A percentile compares a stretch with the other conserved stretches of the same genome.
These are phyloP conservation scores for Drosophila melanosoma DNA, from an alignment of 2,888 invertebrate species.

Conservation along the genomic window DNA sequence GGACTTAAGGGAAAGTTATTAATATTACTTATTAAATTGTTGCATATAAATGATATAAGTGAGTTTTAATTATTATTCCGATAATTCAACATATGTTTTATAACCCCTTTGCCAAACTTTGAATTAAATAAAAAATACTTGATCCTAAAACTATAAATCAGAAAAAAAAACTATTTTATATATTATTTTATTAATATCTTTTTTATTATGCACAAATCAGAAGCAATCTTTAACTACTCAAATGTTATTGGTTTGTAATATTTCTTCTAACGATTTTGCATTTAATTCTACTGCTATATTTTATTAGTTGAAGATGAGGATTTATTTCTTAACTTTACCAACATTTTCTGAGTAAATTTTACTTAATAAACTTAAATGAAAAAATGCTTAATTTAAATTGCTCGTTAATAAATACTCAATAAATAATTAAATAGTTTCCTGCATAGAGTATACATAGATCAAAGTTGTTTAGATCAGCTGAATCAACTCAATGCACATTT, in stretches of 20 bases:
- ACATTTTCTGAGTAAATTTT: not conserved
- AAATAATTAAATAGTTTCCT: not conserved
- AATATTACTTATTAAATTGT: not conserved
- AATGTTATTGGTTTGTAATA: not conserved
- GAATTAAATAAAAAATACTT: not conserved
- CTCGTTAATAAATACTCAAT: not conserved
- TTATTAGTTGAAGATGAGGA: not conserved
- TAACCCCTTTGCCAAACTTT: not conserved
- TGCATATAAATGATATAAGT: not conserved
- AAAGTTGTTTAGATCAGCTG: not conserved
- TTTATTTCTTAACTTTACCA: not conserved
- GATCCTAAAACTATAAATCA: not conserved
- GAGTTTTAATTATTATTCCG: not conserved
- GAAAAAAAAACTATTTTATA: not conserved
- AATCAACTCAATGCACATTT: slow-evolving; percentile 4
- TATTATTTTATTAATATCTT: not conserved
- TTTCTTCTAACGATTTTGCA: no score
- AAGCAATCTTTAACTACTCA: not conserved
- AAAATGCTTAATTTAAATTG: not conserved
- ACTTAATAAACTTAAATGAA: no score
- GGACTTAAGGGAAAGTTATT: not conserved
- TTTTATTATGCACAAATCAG: not conserved
- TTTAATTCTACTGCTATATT: not conserved
- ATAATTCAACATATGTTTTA: not conserved
- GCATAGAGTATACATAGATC: not conserved